phyloP scores from a whole-genome alignment of 2,797 vertebrate genomes.

The Pelodytes ibericus region DNA sequence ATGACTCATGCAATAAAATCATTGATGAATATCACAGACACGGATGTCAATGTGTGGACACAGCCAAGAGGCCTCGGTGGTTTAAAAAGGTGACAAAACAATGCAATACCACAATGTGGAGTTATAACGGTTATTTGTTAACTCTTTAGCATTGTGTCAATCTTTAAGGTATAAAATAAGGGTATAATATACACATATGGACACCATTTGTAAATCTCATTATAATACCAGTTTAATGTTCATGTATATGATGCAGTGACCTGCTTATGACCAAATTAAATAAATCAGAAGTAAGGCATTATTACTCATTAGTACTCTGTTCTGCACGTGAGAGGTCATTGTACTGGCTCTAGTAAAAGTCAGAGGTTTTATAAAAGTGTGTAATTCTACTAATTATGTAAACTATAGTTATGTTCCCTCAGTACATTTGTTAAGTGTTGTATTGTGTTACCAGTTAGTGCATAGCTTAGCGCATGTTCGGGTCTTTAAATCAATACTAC shows the following conservation, averaged over 20 bases:
- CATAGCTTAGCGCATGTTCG: background rate
- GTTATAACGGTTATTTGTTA: slow-evolving; percentile 31
- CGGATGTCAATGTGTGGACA: slow-evolving; percentile 44
- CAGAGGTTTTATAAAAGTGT: background rate
- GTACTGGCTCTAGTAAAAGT: background rate
- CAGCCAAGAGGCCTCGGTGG: slow-evolving; percentile 36
- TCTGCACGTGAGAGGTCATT: slow-evolving; percentile 9
- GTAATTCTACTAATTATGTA: background rate
- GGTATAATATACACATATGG: slow-evolving; percentile 23
- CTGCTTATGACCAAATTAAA: slow-evolving; percentile 12
- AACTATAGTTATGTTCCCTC: background rate
- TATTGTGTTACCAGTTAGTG: background rate
- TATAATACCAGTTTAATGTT: slow-evolving; percentile 21
- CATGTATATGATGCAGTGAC: slow-evolving; percentile 9
- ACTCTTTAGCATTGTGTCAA: slow-evolving; percentile 11
- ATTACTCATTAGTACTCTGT: background rate
- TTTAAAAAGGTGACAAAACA: slow-evolving; percentile 48
- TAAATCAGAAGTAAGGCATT: slow-evolving; percentile 10
- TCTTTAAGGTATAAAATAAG: slow-evolving; percentile 10
- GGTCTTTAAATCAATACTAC: background rate
- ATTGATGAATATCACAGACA: slow-evolving; percentile 52
- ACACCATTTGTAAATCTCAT: slow-evolving; percentile 28
- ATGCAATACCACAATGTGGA: slow-evolving; percentile 22
- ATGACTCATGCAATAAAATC: slow-evolving; percentile 53
- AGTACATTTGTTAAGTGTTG: background rate